Percentiles rank a stretch among this genome's conserved stretches.
These are phyloP conservation scores for Protodeltote pygarga DNA, from an alignment of 2,888 invertebrate genomes.

Conservation along the genomic window DNA sequence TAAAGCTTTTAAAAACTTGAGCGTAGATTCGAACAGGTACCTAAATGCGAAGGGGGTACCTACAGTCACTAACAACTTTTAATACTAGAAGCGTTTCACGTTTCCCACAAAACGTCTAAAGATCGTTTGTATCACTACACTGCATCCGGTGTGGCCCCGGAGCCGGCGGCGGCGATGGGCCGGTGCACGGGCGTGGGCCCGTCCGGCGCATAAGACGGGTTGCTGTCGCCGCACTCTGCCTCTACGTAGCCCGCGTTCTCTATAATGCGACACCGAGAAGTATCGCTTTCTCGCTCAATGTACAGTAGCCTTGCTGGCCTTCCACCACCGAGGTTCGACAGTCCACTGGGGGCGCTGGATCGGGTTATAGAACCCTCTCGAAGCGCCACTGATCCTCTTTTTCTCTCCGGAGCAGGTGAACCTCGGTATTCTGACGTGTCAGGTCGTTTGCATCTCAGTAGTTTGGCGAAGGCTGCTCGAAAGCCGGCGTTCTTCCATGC, in stretches of 20 bases:
- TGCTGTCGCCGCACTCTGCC: conserved; percentile 73
- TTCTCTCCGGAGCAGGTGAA: conserved; percentile 86
- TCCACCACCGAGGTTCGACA: conserved; percentile 74
- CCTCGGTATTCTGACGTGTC: conserved; percentile 86
- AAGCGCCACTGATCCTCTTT: conserved; percentile 81
- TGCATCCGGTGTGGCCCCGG: conserved; percentile 62
- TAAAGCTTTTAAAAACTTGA: conserved; percentile 85
- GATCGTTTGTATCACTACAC: conserved; percentile 70
- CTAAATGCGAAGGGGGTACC: conserved; percentile 78
- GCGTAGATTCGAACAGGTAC: conserved; percentile 82
- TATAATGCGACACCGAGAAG: conserved; percentile 80
- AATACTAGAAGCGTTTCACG: conserved; percentile 84
- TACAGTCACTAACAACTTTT: conserved; percentile 78
- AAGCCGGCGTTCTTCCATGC: conserved; percentile 95
- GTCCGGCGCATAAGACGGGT: conserved; percentile 82
- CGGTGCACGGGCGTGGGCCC: conserved; percentile 80
- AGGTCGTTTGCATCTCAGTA: conserved; percentile 89
- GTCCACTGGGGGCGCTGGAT: conserved; percentile 70
- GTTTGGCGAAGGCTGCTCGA: conserved; percentile 90
- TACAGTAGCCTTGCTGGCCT: conserved; percentile 77
- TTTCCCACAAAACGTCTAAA: conserved; percentile 80
- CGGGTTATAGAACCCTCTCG: conserved; percentile 79
- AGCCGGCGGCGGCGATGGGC: conserved; percentile 44
- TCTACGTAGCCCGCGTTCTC: conserved; percentile 83
- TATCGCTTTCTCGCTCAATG: conserved; percentile 73